Conservation (phyloP, 2,888 invertebrate genomes). For the Hypena proboscidalis region DNA sequence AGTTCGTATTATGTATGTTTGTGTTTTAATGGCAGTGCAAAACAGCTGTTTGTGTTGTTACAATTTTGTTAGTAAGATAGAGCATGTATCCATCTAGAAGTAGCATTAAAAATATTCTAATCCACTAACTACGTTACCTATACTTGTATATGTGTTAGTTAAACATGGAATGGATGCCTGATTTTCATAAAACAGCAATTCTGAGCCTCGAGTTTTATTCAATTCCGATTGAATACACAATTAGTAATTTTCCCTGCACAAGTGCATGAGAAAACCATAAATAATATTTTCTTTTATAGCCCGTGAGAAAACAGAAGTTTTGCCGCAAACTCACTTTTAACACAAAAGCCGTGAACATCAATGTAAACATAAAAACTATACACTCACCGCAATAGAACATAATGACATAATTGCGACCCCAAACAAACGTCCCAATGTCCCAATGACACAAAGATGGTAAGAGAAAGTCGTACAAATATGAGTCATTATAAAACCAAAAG, state of each 20-base stretch:
- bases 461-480: slow-evolving; percentile 43
- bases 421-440: slow-evolving; percentile 41
- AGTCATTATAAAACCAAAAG: slow-evolving; percentile 44
- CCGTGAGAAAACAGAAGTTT: too few relatives aligned
- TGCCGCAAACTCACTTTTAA: slow-evolving; percentile 12
- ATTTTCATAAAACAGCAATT: too few relatives aligned
- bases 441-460: slow-evolving; percentile 46
- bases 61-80: too few relatives aligned
- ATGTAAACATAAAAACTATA: slow-evolving; percentile 10
- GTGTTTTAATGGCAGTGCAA: background rate
- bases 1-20: background rate
- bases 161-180: too few relatives aligned
- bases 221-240: too few relatives aligned
- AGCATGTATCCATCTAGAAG: too few relatives aligned
- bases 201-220: too few relatives aligned
- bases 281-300: too few relatives aligned
- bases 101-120: too few relatives aligned
- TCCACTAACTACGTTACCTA: too few relatives aligned
- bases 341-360: slow-evolving; percentile 4
- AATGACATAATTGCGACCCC: slow-evolving; percentile 47
- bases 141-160: too few relatives aligned
- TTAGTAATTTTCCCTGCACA: background rate
- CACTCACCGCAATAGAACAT: slow-evolving; percentile 24
- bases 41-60: background rate
- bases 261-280: slow-evolving; percentile 6